These are phyloP conservation scores for Rhaphigaster nebulosa DNA, from an alignment of 2,888 invertebrate species.

Conservation along the genomic window DNA sequence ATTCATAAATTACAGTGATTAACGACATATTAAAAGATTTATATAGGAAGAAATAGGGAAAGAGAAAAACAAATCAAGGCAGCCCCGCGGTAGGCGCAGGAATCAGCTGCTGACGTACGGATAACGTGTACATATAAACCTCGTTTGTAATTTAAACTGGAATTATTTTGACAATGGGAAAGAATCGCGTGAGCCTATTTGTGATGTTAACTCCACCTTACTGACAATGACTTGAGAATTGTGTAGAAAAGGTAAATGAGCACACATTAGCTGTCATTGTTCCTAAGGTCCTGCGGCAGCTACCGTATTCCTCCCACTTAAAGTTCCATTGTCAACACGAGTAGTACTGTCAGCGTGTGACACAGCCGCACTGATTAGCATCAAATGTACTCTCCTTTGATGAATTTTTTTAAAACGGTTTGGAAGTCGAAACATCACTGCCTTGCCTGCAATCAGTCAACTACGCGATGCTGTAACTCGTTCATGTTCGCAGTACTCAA, in stretches of 20 bases:
- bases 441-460: background rate
- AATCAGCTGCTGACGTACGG: background rate
- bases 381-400: background rate
- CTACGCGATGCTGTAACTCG: background rate
- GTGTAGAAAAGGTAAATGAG: background rate
- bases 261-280: background rate
- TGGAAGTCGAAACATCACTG: background rate
- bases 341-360: background rate
- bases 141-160: conserved; percentile 6
- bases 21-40: background rate
- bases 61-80: too few relatives aligned
- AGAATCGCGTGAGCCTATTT: background rate
- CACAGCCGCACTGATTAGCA: background rate
- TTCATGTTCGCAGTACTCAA: background rate
- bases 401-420: background rate
- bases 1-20: too few relatives aligned
- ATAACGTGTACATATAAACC: background rate
- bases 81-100: background rate
- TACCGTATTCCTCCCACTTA: background rate
- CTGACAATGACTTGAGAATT: background rate
- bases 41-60: background rate
- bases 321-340: background rate
- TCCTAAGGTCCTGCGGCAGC: background rate
- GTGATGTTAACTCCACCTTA: background rate
- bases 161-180: background rate